Conservation (phyloP, 2,113 vertebrate species). For the Deroptyus accipitrinus region DNA sequence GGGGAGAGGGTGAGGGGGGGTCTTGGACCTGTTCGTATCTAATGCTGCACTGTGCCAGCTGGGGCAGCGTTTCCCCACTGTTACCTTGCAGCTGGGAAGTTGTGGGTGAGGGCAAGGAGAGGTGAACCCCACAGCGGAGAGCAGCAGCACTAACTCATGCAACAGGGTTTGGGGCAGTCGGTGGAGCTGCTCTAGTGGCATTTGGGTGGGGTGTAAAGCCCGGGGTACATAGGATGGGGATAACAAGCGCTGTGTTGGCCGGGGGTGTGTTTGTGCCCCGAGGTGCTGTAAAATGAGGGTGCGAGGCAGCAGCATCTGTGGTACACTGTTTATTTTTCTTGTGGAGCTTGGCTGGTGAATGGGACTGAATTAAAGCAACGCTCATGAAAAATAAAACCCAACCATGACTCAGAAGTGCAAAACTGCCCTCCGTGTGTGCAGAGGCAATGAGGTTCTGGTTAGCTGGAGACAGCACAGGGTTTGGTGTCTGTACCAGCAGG, state of each 20-base stretch:
- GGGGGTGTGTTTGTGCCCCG: too few species aligned
- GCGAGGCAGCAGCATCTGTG: not conserved
- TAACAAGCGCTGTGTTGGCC: not conserved
- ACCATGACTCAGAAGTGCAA: slow-evolving; percentile 44
- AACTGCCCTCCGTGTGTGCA: slow-evolving; percentile 43
- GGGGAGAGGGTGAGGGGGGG: not conserved
- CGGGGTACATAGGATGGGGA: not conserved
- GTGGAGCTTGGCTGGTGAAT: slow-evolving; percentile 9
- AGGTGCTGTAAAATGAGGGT: not conserved
- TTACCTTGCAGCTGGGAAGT: not conserved
- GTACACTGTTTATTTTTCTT: not conserved
- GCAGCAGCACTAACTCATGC: not conserved
- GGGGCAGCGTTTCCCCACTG: not conserved
- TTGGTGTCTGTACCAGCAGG: slow-evolving; percentile 51
- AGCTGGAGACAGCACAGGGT: not conserved
- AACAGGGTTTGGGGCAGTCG: not conserved
- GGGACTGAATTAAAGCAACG: slow-evolving; percentile 11
- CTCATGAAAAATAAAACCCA: slow-evolving; percentile 50
- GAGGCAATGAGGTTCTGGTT: slow-evolving; percentile 18
- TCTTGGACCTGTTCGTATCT: not conserved
- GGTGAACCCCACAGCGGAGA: not conserved
- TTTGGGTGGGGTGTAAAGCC: accelerated
- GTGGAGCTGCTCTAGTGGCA: not conserved
- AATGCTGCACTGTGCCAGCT: not conserved
- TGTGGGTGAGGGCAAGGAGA: not conserved